Evolutionary conservation across 2,797 vertebrate species (phyloP), one percentile per base, ranked within the genome.

Genomic region (Xiphophorus birchmanni): DNA sequence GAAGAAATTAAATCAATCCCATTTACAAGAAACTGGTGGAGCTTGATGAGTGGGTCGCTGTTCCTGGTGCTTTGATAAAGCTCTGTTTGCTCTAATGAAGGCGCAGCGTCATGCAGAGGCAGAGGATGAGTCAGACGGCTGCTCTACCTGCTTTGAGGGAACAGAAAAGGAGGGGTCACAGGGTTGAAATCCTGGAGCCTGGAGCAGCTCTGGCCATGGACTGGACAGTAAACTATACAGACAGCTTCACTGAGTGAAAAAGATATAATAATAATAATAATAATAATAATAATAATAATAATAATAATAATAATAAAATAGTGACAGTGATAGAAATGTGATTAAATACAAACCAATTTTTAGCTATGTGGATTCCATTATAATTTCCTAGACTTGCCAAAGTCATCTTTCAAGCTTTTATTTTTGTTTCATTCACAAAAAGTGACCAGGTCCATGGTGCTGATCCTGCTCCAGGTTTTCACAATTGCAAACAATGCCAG

Each of bases 71-170:
- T 88, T 78, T 87, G 82, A 81, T 89, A 86, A 85, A 82, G 79
- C 73, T 89, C 54, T 81, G 87, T 89, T 81, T 58, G 76, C 63
- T 89, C 65, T 86, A 82, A 93, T 94, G 81, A 91, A 93, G 92
- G 79, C 84, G 92, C 94, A 93, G 94, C 95, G 90, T 95, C 94
- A 93, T 91, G 88, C 76, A 85, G 90, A 92, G 90, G 90, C 44
- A 45, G 91, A 87, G 94, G 80, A 91, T 91, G 86, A 95, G 95
- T 95, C 90, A 90, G 88, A 94, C 80, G 76, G 88, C 89, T 89
- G 85, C 91, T 67, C 93, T 84, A 96, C 96, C 95, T 97, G 95
- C 95, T 94, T 93, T 89, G 85, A 87, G 92, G 93, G 92, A 52
- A 15, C 5, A 47, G 6, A 89, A 90, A 79, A 84, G 56, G 80